Evolutionary conservation across 2,888 invertebrate species (phyloP), one percentile per base, ranked within the genome.

Genomic region (Gasteruption jaculator): DNA sequence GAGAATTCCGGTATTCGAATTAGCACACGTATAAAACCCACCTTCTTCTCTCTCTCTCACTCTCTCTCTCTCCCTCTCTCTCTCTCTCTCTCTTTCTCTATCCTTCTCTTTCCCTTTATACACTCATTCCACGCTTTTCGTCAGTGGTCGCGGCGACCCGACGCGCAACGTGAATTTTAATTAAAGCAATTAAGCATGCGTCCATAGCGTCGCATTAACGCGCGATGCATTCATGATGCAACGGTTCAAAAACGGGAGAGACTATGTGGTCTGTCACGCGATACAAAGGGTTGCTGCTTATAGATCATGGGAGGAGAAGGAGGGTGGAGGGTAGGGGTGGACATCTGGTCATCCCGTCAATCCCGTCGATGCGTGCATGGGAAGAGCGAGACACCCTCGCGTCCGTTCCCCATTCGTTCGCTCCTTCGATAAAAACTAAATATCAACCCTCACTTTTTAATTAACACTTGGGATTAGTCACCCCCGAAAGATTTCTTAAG

Each of bases 171-270:
- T 58, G 58, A 59, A 59, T 60, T 60, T 60, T 58, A 58, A 60
- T 60, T 57, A 57, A 60, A 58, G 56, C 59, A 57, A 58, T 58
- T 59, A 65, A 61, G 63, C 62, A 56, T 56, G 56, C 59, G 55
- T 60, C 60, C 60, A 58, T 56, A 56, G 56, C 52, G 56, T 52
- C 58, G 60, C 58, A 58, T 61, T 61, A 62, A 58, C 53, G 57
- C 58, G 54, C 57, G 54, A 55, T 56, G 59, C 58, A 54, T 61
- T 59, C 58, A 54, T 56, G 58, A 50, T 50, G 49, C 53, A 38
- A 50, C 49, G 55, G 48, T 47, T 58, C 48, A 53, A 56, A 56
- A 54, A 52, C 45, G 54, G 55, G 49, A 49, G 50, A n/a, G n/a
- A n/a, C n/a, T n/a, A n/a, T 38, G 53, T 45, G 44, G 52, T 50